Conservation (phyloP, 1,140 invertebrate species). For the Hyposmocoma kahamanoa region DNA sequence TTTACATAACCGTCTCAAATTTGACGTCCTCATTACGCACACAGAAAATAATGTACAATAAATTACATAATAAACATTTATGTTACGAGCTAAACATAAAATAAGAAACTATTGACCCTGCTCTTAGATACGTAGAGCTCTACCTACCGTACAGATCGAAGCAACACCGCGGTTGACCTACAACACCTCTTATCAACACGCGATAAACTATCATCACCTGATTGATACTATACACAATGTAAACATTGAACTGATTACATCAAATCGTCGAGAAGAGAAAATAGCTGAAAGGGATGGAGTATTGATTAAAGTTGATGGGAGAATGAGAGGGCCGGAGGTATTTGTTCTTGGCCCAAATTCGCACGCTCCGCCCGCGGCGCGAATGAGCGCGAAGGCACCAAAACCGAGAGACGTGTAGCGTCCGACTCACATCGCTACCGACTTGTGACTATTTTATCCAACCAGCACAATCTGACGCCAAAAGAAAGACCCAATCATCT, state of each 20-base stretch:
- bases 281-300: constrained; percentile 21
- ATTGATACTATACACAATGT: constrained; percentile 32
- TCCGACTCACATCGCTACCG: constrained; percentile 69
- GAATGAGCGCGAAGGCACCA: constrained; percentile 50
- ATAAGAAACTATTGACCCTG: no score
- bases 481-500: constrained; percentile 65
- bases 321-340: constrained; percentile 28
- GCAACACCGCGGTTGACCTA: background rate
- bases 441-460: constrained; percentile 60
- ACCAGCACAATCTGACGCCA: constrained; percentile 41
- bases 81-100: no score
- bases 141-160: background rate
- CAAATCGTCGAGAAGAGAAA: constrained; percentile 33
- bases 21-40: no score
- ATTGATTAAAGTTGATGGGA: constrained; percentile 11
- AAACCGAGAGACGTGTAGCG: constrained; percentile 35
- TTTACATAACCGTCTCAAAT: no score
- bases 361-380: constrained; percentile 42
- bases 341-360: constrained; percentile 52
- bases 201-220: constrained; percentile 30
- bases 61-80: no score
- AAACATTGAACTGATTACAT: constrained; percentile 63
- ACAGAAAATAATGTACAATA: no score
- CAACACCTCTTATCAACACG: constrained; percentile 13
- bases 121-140: no score